These are phyloP conservation scores for Phyllostomus discolor DNA, from an alignment of 2,113 vertebrate species.

Conservation along the genomic window DNA sequence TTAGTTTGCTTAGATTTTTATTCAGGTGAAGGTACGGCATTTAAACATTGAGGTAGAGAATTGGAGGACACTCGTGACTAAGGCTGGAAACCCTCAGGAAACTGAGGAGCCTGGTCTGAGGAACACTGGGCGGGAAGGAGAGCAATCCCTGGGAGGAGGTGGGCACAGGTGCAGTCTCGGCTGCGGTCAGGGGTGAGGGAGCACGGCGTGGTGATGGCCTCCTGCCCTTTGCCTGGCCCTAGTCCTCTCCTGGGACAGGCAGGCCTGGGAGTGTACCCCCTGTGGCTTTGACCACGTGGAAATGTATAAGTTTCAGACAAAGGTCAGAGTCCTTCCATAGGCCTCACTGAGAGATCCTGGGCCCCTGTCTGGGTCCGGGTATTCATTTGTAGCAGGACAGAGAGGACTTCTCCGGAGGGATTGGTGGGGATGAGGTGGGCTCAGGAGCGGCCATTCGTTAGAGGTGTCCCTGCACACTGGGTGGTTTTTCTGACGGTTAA, in stretches of 20 bases:
- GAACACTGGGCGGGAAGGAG: background rate
- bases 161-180: background rate
- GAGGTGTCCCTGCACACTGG: background rate
- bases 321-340: background rate
- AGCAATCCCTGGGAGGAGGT: background rate
- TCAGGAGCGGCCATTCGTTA: background rate
- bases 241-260: background rate
- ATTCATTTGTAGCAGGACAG: background rate
- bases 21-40: background rate
- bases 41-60: background rate
- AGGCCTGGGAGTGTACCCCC: background rate
- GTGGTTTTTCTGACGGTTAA: background rate
- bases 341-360: background rate
- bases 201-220: background rate
- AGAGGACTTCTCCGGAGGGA: background rate
- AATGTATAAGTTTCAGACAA: background rate
- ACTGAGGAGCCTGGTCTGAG: background rate
- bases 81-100: background rate
- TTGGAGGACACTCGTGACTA: background rate
- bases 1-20: background rate
- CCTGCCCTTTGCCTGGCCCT: background rate
- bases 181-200: background rate
- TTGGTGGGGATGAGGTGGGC: background rate
- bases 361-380: background rate
- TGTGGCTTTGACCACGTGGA: background rate